Base-by-base conservation (phyloP, 2,888 invertebrate genomes). In the Cataglyphis rosenhaueri region DNA sequence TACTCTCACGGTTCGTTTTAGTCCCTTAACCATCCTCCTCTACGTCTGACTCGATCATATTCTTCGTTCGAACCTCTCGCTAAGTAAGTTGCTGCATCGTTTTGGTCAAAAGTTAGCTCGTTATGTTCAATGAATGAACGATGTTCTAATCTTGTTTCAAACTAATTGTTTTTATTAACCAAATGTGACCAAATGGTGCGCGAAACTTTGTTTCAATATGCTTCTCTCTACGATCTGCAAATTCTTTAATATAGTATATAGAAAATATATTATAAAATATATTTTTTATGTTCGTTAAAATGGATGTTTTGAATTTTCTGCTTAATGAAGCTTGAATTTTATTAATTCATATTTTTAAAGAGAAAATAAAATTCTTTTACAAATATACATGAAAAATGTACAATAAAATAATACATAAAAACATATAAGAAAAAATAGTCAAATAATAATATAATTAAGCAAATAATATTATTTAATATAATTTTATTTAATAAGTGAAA, bases 1-100 rank as follows among this genome's bases (percentile, higher is more conserved):
- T 84, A 70, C 82, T 68, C 68, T 32, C 64, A 35, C 62, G 48
- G 9, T 32, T 64, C 55, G 52, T 78, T 81, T 75, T 78, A 71
- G 48, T n/a, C 82, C 41, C 4, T 57, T 75, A 59, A 75, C 25
- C 62, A 64, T 55, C 76, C 18, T 41, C 10, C 57, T 18, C 8
- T 59, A 25, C 15, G 35, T 18, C 35, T 35, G 15, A 61, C 62
- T 52, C 52, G 52, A 59, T 78, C 68, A 25, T 15, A 35, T 35
- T 48, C 32, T 44, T 52, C 38, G n/a, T 25, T 21, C 12, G 32
- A 41, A 15, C 21, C 18, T 15, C 79, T 82, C 29, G 44, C 10
- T 41, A 52, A 8, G 25, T 59, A 71, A 70, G 25, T 71, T 21
- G 44, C 21, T 21, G 59, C 44, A 48, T 61, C 18, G 25, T 70